A percentile compares a stretch with the other conserved stretches of the same genome.
Evolutionary conservation across 2,888 invertebrate genomes (phyloP).

Genomic region (Dusona sp.): DNA sequence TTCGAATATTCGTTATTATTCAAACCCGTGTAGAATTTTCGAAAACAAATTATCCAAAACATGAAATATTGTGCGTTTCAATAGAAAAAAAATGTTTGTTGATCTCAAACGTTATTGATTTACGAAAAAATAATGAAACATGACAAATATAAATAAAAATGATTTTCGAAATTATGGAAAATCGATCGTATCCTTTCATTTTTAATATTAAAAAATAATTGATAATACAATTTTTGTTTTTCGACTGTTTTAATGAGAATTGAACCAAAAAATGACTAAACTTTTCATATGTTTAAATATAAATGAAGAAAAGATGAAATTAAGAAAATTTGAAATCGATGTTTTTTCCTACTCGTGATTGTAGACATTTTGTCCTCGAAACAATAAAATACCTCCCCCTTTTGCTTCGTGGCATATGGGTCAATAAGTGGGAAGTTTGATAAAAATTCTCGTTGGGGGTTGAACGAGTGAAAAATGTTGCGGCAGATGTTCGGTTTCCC

Average conservation of each 20-base stretch:
- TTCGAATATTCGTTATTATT: neutral
- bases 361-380: conserved; percentile 4
- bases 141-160: neutral
- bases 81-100: neutral
- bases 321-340: conserved; percentile 4
- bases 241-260: neutral
- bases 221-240: neutral
- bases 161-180: neutral
- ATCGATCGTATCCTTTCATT: neutral
- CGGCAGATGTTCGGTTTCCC: conserved; percentile 82
- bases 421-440: conserved; percentile 72
- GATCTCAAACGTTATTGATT: neutral
- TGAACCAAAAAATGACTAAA: neutral
- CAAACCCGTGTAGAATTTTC: neutral
- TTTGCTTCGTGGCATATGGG: conserved; percentile 52
- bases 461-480: conserved; percentile 78
- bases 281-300: neutral
- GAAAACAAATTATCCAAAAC: too few relatives aligned
- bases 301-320: neutral
- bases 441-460: conserved; percentile 70
- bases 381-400: neutral
- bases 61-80: too few relatives aligned
- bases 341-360: neutral
- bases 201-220: neutral
- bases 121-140: neutral